These are phyloP conservation scores for Clivina fossor DNA, from an alignment of 2,888 invertebrate genomes.

Conservation along the genomic window DNA sequence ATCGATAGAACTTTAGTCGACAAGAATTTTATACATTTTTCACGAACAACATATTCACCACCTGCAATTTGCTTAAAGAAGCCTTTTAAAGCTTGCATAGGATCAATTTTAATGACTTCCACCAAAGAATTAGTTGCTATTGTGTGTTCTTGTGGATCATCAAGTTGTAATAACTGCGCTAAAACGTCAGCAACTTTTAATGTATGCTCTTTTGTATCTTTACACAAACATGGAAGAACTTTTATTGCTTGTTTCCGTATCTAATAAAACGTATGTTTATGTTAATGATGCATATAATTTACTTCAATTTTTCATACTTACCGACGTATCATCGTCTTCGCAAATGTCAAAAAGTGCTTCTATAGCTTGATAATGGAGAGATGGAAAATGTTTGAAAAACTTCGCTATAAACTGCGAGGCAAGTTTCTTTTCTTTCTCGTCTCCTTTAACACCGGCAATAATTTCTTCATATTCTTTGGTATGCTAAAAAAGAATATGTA, in stretches of 20 bases:
- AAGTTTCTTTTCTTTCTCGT: slow-evolving; percentile 85
- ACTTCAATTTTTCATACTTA: slow-evolving; percentile 55
- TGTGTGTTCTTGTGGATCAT: slow-evolving; percentile 80
- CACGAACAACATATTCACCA: slow-evolving; percentile 76
- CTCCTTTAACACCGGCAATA: slow-evolving; percentile 80
- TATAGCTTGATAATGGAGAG: slow-evolving; percentile 80
- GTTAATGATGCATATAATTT: not conserved
- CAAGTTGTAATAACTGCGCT: slow-evolving; percentile 85
- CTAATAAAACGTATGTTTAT: slow-evolving; percentile 55
- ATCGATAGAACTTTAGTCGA: slow-evolving; percentile 79
- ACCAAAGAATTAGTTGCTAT: slow-evolving; percentile 82
- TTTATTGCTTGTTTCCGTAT: slow-evolving; percentile 94
- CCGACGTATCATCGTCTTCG: slow-evolving; percentile 91
- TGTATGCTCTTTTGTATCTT: slow-evolving; percentile 80
- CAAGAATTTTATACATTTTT: slow-evolving; percentile 85
- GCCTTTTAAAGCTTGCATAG: slow-evolving; percentile 63
- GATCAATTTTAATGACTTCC: slow-evolving; percentile 73
- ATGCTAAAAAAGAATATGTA: slow-evolving; percentile 64
- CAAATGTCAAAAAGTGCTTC: slow-evolving; percentile 93
- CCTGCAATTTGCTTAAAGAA: slow-evolving; percentile 61
- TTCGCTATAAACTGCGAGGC: slow-evolving; percentile 94
- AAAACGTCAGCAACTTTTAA: slow-evolving; percentile 88
- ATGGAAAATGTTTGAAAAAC: slow-evolving; percentile 91
- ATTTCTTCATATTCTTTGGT: slow-evolving; percentile 86
- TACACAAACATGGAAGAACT: slow-evolving; percentile 84